A percentile compares a stretch with the other conserved stretches of the same genome.
phyloP scores from a whole-genome alignment of 2,113 vertebrate genomes.

The Microcebus tavaratra region DNA sequence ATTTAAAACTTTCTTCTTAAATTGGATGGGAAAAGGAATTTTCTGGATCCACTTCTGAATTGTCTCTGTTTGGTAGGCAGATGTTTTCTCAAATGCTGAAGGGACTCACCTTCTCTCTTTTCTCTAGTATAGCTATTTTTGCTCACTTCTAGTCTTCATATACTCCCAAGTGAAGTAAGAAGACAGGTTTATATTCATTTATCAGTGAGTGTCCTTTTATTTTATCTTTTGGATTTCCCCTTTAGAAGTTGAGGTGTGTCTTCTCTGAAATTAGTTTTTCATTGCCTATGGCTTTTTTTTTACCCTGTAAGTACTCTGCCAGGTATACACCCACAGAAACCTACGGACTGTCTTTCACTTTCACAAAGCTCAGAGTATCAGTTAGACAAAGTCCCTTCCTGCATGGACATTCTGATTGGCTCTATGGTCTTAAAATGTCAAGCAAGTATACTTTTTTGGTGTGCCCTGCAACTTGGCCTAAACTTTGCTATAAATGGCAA shows the following conservation, averaged over 20 bases:
- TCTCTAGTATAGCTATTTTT: not conserved
- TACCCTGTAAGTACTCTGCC: not conserved
- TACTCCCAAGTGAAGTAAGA: not conserved
- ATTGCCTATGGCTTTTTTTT: not conserved
- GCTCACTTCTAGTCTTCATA: not conserved
- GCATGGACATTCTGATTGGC: not conserved
- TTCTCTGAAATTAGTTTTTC: not conserved
- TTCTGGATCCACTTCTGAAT: not conserved
- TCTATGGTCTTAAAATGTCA: not conserved
- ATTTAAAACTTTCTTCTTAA: not conserved
- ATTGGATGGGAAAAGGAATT: not conserved
- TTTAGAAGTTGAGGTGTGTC: not conserved
- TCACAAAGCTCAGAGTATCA: not conserved
- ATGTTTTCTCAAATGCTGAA: not conserved
- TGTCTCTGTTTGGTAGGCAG: not conserved
- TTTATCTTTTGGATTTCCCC: not conserved
- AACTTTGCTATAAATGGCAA: constrained; percentile 76
- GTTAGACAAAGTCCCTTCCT: not conserved
- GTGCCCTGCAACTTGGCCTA: constrained; percentile 4
- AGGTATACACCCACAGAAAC: not conserved
- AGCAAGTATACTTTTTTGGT: not conserved
- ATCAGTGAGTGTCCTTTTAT: not conserved
- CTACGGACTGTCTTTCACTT: not conserved
- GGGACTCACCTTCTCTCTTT: not conserved
- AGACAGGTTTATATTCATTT: not conserved